phyloP scores from a whole-genome alignment of 1,140 invertebrate species.

The Brachionus paranguensis region DNA sequence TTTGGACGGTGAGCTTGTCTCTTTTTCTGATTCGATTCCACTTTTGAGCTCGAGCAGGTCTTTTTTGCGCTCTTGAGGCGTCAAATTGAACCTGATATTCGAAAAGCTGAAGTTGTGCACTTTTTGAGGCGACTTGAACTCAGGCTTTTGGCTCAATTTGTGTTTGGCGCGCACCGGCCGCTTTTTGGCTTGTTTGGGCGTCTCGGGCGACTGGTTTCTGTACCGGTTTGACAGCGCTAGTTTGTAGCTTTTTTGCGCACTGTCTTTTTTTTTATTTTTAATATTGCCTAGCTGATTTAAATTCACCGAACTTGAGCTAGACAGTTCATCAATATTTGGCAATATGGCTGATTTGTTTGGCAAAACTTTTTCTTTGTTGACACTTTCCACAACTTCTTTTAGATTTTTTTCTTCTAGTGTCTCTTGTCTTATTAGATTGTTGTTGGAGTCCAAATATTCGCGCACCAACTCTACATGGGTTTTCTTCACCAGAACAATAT shows the following conservation, averaged over 20 bases:
- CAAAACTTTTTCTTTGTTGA: not conserved
- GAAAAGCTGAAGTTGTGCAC: not conserved
- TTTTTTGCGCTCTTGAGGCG: constrained; percentile 1
- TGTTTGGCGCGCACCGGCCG: not conserved
- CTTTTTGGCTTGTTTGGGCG: not conserved
- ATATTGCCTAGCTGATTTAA: not conserved
- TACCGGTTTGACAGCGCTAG: not conserved
- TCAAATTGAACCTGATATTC: not conserved
- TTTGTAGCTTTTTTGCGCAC: not conserved
- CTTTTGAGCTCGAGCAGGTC: not conserved
- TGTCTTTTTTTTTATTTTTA: not conserved
- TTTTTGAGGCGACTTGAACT: not conserved
- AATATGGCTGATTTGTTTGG: not conserved
- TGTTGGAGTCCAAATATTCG: not conserved
- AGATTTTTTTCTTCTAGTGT: not conserved
- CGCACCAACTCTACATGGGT: not conserved
- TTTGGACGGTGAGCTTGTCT: not conserved
- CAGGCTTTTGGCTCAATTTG: not conserved
- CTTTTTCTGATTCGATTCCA: not conserved
- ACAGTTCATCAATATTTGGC: not conserved
- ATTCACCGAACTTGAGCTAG: not conserved
- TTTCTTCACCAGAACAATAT: not conserved
- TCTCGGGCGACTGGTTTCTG: not conserved
- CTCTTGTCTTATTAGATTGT: not conserved
- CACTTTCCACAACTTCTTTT: not conserved